phyloP scores from a whole-genome alignment of 2,113 vertebrate species.

The Corydoras sp. region DNA sequence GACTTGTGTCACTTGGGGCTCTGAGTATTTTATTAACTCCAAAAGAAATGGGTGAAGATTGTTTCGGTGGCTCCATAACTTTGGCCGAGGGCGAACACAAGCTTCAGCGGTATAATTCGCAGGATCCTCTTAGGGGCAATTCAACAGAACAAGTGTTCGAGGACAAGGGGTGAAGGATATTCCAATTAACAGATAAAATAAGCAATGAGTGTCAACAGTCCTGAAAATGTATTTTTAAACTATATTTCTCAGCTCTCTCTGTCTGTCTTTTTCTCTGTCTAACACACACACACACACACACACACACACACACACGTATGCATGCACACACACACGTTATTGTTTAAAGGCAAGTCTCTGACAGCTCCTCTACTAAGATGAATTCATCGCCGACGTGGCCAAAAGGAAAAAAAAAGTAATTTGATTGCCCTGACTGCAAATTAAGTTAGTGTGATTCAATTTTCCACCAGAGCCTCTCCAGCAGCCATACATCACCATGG shows the following conservation, averaged over 20 bases:
- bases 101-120: too few species aligned
- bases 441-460: constrained; percentile 81
- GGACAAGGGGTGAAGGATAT: neutral
- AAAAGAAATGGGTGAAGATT: too few species aligned
- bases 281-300: neutral
- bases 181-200: too few species aligned
- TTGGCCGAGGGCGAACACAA: too few species aligned
- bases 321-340: neutral
- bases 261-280: constrained; percentile 44
- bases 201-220: too few species aligned
- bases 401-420: constrained; percentile 73
- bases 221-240: too few species aligned
- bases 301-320: neutral
- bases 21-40: too few species aligned
- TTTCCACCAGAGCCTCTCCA: constrained; percentile 71
- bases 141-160: neutral
- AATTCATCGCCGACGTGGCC: constrained; percentile 70
- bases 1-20: too few species aligned
- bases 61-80: too few species aligned
- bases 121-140: too few species aligned
- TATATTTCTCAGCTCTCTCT: too few species aligned
- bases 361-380: constrained; percentile 75
- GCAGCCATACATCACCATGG: constrained; percentile 72
- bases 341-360: constrained; percentile 43
- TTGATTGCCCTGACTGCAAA: constrained; percentile 76